Evolutionary conservation across 2,113 vertebrate species (phyloP), one percentile per base, ranked within the genome.

Genomic region (Mirounga angustirostris): DNA sequence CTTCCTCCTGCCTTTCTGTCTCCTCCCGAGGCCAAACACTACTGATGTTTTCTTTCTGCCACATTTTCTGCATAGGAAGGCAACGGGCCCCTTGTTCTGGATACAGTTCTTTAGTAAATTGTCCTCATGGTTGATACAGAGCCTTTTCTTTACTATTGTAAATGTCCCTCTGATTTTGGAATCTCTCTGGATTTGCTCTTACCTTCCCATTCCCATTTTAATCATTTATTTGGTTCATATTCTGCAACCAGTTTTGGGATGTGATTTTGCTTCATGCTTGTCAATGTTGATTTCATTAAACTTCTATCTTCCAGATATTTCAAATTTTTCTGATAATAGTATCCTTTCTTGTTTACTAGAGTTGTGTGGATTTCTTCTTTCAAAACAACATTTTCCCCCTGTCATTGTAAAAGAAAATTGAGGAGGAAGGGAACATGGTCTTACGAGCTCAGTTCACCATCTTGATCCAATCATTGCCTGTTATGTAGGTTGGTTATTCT

Each of bases 211-310:
- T 94, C 43, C 43, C 74, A 40, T 65, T 79, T 96, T 79, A 73
- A 76, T 89, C 5, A 63, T 93, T 87, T 89, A 43, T 85, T 69
- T 58, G 36, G 7, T 63, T 52, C 0, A 22, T 83, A 85, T 80
- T 78, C 58, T 94, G 73, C 33, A 85, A 24, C 26, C 26, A 56
- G 36, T 67, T 94, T 95, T 33, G 26, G 36, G 40, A 67, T 56
- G 5, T 88, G n/a, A n/a, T 67, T 54, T 76, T 30, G 59, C 14
- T 50, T 67, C 1, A 61, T 30, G 71, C 24, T 93, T 74, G 21
- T 61, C 67, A 52, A 71, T 76, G 30, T 84, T 85, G 46, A 78
- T 94, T 95, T 91, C 54, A 95, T 91, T 89, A 92, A 80, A 91
- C 12, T 81, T 96, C n/a, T 82, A 12, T 82, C 19, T 89, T 10